Evolutionary conservation across 2,888 invertebrate species (phyloP).

Genomic region (Hemithea aestivaria): DNA sequence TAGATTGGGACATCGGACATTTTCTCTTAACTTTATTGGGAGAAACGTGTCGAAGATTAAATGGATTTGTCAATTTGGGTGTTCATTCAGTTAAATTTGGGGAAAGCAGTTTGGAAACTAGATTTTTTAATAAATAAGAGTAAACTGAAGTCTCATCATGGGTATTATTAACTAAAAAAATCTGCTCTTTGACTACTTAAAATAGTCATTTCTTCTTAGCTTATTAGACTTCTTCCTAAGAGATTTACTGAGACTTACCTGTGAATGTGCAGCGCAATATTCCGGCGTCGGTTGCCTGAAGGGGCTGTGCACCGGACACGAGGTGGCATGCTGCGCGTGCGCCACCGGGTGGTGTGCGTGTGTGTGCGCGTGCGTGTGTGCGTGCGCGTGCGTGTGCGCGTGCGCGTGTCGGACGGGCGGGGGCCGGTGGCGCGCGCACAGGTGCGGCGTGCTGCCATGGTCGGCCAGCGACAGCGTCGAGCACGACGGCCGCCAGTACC

Average conservation of each 20-base stretch:
- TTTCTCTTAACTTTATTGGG: conserved; percentile 1
- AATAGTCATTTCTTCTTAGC: too few relatives aligned
- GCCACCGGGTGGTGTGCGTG: conserved; percentile 61
- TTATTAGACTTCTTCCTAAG: too few relatives aligned
- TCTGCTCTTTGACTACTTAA: too few relatives aligned
- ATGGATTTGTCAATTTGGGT: background rate
- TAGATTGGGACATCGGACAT: conserved; percentile 5
- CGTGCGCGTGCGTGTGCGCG: conserved; percentile 52
- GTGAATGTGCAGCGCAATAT: conserved; percentile 71
- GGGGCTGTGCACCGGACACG: conserved; percentile 87
- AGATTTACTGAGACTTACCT: too few relatives aligned
- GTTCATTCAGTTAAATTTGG: background rate
- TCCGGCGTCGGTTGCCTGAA: conserved; percentile 81
- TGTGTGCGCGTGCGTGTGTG: conserved; percentile 44
- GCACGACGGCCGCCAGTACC: conserved; percentile 75
- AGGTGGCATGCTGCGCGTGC: conserved; percentile 65
- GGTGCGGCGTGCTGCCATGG: conserved; percentile 69
- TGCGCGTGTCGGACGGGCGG: conserved; percentile 51
- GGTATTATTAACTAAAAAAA: too few relatives aligned
- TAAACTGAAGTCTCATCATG: too few relatives aligned
- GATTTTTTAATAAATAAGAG: too few relatives aligned
- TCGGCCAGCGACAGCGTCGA: conserved; percentile 73
- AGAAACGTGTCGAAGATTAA: background rate
- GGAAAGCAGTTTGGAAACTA: too few relatives aligned
- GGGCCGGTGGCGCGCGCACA: conserved; percentile 69